Evolutionary conservation across 2,797 vertebrate species (phyloP).

Genomic region (Fistularia tabacaria): DNA sequence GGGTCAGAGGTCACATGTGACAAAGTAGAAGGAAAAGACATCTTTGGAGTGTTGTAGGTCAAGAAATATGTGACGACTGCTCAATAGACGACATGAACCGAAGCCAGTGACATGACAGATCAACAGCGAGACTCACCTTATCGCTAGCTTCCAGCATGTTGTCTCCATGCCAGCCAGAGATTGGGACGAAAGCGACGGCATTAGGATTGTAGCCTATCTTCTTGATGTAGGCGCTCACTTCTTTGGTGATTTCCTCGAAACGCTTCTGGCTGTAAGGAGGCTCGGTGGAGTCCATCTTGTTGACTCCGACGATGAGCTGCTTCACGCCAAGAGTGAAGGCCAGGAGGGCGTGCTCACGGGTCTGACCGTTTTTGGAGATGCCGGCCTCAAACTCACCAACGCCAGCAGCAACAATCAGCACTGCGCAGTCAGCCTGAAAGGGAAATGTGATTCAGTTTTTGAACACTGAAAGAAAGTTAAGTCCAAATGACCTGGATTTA

Average conservation of each 20-base stretch:
- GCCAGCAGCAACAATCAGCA: slow-evolving; percentile 78
- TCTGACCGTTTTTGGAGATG: slow-evolving; percentile 82
- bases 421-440: slow-evolving; percentile 76
- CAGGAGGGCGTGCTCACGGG: slow-evolving; percentile 79
- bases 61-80: no score
- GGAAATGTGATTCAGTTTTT: background rate
- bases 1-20: no score
- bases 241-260: slow-evolving; percentile 79
- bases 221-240: slow-evolving; percentile 81
- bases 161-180: slow-evolving; percentile 83
- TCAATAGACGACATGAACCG: no score
- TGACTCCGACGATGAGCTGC: slow-evolving; percentile 78
- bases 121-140: slow-evolving; percentile 55
- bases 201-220: slow-evolving; percentile 81
- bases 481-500: background rate
- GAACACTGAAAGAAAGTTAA: background rate
- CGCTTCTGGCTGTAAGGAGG: slow-evolving; percentile 79
- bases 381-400: slow-evolving; percentile 82
- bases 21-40: no score
- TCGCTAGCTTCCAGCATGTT: slow-evolving; percentile 80
- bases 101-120: no score
- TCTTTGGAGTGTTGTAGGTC: no score
- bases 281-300: slow-evolving; percentile 84
- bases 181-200: slow-evolving; percentile 75
- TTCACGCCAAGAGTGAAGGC: slow-evolving; percentile 79